Conservation (phyloP, 1,140 invertebrate species). For the Ostrea edulis region DNA sequence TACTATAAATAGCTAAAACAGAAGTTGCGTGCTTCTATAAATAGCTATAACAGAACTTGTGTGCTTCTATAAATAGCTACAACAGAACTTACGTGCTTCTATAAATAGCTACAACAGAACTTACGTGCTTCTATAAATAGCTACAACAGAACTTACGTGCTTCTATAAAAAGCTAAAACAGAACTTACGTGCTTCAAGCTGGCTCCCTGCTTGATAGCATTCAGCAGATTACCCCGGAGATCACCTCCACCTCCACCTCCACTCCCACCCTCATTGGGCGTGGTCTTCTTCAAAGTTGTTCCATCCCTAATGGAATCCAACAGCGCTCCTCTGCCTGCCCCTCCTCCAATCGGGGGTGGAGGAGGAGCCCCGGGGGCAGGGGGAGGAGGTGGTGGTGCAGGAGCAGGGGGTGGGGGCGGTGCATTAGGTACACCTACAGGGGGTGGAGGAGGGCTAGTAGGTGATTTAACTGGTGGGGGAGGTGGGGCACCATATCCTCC, state of each 20-base stretch:
- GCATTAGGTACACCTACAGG: neutral
- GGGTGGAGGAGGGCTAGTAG: conserved; percentile 33
- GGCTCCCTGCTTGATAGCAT: conserved; percentile 87
- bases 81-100: conserved; percentile 81
- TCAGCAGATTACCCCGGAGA: conserved; percentile 86
- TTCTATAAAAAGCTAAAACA: too few relatives aligned
- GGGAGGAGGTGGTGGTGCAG: conserved; percentile 43
- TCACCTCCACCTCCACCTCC: conserved; percentile 76
- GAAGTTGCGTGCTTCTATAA: conserved; percentile 82
- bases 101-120: neutral
- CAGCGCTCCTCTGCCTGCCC: conserved; percentile 48
- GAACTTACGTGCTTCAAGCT: conserved; percentile 83
- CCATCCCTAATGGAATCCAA: conserved; percentile 54
- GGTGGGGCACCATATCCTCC: neutral
- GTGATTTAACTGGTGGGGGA: conserved; percentile 28
- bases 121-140: neutral
- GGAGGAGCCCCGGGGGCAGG: conserved; percentile 24
- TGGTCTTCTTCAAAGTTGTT: conserved; percentile 41
- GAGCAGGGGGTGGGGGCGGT: conserved; percentile 39
- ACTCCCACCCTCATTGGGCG: neutral
- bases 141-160: conserved; percentile 78
- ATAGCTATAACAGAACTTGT: conserved; percentile 70
- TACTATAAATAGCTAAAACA: too few relatives aligned
- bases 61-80: too few relatives aligned
- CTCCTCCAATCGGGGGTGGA: conserved; percentile 35